These are phyloP conservation scores for Achlya flavicornis DNA, from an alignment of 2,888 invertebrate genomes.

Conservation along the genomic window DNA sequence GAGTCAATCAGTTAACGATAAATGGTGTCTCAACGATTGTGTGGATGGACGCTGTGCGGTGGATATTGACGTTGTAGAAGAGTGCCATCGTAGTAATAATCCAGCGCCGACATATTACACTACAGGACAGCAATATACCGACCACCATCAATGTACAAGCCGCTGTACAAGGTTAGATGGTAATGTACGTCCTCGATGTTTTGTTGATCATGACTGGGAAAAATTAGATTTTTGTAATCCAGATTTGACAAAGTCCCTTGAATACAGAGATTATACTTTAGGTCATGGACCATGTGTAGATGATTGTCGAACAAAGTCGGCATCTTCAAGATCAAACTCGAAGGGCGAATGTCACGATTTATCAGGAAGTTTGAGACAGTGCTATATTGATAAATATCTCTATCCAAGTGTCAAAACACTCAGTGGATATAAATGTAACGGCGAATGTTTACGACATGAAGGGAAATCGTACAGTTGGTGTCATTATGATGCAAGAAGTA, in stretches of 20 bases:
- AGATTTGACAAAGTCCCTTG: not conserved
- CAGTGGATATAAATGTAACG: not conserved
- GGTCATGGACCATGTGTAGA: not conserved
- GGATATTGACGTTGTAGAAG: not conserved
- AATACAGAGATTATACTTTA: not conserved
- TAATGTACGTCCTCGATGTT: not conserved
- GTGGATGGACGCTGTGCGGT: not conserved
- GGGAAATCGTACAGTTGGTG: not conserved
- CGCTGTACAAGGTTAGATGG: not conserved
- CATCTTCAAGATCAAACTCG: not conserved
- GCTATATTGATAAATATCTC: not conserved
- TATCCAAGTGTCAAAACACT: not conserved
- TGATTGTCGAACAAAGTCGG: not conserved
- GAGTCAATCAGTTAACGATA: not conserved
- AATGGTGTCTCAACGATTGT: slow-evolving; percentile 4
- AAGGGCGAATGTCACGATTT: not conserved
- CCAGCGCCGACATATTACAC: not conserved
- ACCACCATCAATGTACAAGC: not conserved
- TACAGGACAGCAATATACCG: not conserved
- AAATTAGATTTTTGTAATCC: not conserved
- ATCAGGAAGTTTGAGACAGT: not conserved
- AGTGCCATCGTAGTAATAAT: not conserved
- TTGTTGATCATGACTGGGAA: not conserved
- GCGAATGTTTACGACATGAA: not conserved
- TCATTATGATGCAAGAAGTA: not conserved